phyloP scores from a whole-genome alignment of 2,797 vertebrate genomes.

The Eupleurogrammus muticus region DNA sequence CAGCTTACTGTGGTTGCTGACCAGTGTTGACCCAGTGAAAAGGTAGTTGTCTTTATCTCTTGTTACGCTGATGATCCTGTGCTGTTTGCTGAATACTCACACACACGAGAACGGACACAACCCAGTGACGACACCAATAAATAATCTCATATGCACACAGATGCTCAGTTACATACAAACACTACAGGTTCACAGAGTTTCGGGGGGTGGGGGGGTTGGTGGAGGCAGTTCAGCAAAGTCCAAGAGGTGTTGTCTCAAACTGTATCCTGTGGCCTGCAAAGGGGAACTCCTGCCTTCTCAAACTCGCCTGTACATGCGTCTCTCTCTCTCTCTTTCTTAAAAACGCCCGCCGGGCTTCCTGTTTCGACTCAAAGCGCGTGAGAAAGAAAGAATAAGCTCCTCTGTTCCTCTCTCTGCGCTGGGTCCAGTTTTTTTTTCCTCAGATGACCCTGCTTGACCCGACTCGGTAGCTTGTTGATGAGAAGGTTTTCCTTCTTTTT shows the following conservation, averaged over 20 bases:
- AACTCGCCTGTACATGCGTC: constrained; percentile 15
- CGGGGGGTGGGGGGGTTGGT: constrained; percentile 7
- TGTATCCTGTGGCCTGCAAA: constrained; percentile 53
- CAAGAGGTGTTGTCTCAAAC: constrained; percentile 47
- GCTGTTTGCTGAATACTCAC: constrained; percentile 45
- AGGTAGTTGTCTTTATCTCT: constrained; percentile 45
- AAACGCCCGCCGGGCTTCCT: constrained; percentile 62
- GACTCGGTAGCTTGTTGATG: constrained; percentile 62
- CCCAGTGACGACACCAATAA: constrained; percentile 64
- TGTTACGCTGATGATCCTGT: constrained; percentile 45
- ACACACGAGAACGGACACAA: constrained; percentile 48
- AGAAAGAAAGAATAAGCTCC: constrained; percentile 35
- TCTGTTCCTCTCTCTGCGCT: constrained; percentile 40
- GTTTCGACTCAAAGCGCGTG: constrained; percentile 39
- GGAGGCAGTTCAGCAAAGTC: constrained; percentile 52
- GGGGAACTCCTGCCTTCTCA: constrained; percentile 51
- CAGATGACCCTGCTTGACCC: constrained; percentile 49
- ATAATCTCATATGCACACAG: constrained; percentile 64
- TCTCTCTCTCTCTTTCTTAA: too few relatives aligned
- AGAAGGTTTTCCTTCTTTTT: constrained; percentile 63
- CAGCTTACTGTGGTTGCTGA: constrained; percentile 53
- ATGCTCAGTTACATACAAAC: constrained; percentile 59
- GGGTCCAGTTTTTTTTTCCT: constrained; percentile 40
- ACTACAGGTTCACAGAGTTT: constrained; percentile 28
- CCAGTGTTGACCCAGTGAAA: constrained; percentile 62